Base-by-base conservation (phyloP, 2,797 vertebrate species). In the Pseudomugil gertrudae region DNA sequence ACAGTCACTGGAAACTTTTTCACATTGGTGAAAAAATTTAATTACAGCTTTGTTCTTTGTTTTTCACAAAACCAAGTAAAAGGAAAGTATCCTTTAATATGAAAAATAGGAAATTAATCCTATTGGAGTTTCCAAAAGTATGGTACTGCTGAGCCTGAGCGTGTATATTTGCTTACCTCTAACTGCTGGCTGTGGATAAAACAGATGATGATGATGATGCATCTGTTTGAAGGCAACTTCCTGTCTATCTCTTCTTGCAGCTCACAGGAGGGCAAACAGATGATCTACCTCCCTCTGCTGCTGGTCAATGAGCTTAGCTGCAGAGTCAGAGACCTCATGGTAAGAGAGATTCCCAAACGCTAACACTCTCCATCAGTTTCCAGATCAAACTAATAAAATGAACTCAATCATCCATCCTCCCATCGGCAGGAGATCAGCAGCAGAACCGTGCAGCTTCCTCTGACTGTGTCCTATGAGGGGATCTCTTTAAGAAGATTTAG, bases 251-350 rank as follows among this genome's bases (percentile, higher is more conserved):
- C 4, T 72, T 32, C 30, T 36, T 27, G 58, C 80, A 99, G 98
- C 91, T 87, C 96, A 83, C 96, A 96, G 75, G 88, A 97, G 26
- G 95, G 95, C 76, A 94, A 94, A 71, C 95, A 93, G 21, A 95
- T 95, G 83, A 92, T 96, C 60, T 99, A 99, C 87, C 95, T 99
- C 67, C 98, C 98, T 68, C 95, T 99, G 91, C 90, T 99, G 77
- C 96, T 98, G 90, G 95, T 98, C 9, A 95, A 99, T 85, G 96
- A 99, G 86, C 94, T 99, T 86, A 95, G 94, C 90, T 96, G 94
- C 87, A 94, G 97, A 75, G 94, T 97, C 72, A 96, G 93, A 91
- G 98, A 99, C 87, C 94, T 99, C 66, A 87, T 96, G 93, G 98
- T 99, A 85, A 90, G 94, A 87, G 8, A 5, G 38, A 48, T 30